Evolutionary conservation across 1,140 invertebrate genomes (phyloP).

Genomic region (Drosophila rufa): DNA sequence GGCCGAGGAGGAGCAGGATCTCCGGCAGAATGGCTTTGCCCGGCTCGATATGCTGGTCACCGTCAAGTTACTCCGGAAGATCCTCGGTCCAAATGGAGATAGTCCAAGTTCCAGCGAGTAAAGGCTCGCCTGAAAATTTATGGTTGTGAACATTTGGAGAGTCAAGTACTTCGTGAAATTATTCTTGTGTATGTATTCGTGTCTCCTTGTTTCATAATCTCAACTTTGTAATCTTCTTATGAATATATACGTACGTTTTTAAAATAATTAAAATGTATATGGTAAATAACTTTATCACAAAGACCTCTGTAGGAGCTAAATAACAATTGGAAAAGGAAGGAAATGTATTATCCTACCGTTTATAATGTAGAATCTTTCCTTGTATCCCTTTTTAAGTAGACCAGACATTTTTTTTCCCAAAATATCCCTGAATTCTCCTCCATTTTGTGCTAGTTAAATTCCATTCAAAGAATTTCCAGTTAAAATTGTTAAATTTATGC

Average conservation of each 20-base stretch:
- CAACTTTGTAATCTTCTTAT: background rate
- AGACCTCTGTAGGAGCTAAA: too few species aligned
- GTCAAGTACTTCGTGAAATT: background rate
- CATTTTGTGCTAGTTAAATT: background rate
- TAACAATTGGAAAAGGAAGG: too few species aligned
- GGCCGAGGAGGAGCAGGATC: constrained; percentile 38
- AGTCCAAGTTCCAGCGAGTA: too few species aligned
- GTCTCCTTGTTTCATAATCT: background rate
- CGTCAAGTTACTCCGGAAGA: constrained; percentile 13
- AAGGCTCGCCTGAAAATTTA: background rate
- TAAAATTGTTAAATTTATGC: constrained; percentile 34
- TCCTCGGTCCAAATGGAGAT: constrained; percentile 22
- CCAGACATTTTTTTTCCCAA: background rate
- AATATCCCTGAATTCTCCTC: background rate
- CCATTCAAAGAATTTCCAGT: background rate
- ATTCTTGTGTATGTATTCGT: background rate
- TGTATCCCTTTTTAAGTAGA: too few species aligned
- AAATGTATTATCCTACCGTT: too few species aligned
- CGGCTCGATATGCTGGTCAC: constrained; percentile 4
- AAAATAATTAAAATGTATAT: background rate
- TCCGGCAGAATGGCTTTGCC: constrained; percentile 27
- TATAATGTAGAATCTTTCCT: too few species aligned
- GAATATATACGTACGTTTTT: background rate
- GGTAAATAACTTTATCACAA: background rate
- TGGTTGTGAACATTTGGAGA: background rate